These are phyloP conservation scores for Drosophila greeni DNA, from an alignment of 2,888 invertebrate genomes.

Conservation along the genomic window DNA sequence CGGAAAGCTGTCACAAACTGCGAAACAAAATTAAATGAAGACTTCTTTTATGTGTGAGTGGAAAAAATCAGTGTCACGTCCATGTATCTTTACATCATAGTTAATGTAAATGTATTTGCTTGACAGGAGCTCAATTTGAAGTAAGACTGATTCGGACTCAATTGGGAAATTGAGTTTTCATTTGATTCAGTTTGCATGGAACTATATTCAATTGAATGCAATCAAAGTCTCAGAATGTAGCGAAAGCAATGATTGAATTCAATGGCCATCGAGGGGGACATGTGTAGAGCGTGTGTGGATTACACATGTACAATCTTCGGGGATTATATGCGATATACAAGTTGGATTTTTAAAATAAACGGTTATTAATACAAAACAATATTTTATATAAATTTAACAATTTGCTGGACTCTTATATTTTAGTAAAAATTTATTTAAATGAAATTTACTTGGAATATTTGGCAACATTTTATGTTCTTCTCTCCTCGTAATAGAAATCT, in stretches of 20 bases:
- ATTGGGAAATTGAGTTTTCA: constrained; percentile 52
- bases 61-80: constrained; percentile 3
- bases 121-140: constrained; percentile 1
- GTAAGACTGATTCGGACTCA: constrained; percentile 27
- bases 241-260: constrained; percentile 2
- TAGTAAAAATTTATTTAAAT: too few species aligned
- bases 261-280: not conserved
- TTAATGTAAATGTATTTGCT: constrained; percentile 4
- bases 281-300: not conserved
- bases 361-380: not conserved
- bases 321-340: not conserved
- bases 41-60: not conserved
- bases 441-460: too few species aligned
- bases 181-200: constrained; percentile 51
- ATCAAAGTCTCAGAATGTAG: constrained; percentile 36
- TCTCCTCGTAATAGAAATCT: not conserved
- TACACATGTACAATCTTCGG: not conserved
- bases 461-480: not conserved
- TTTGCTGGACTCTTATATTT: too few species aligned
- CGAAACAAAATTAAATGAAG: not conserved
- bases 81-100: constrained; percentile 1
- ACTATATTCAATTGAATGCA: constrained; percentile 52
- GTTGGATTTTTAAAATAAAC: not conserved
- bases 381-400: not conserved
- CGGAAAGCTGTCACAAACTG: constrained; percentile 4